Evolutionary conservation across 2,113 vertebrate species (phyloP).

Genomic region (Brienomyrus longianalis): DNA sequence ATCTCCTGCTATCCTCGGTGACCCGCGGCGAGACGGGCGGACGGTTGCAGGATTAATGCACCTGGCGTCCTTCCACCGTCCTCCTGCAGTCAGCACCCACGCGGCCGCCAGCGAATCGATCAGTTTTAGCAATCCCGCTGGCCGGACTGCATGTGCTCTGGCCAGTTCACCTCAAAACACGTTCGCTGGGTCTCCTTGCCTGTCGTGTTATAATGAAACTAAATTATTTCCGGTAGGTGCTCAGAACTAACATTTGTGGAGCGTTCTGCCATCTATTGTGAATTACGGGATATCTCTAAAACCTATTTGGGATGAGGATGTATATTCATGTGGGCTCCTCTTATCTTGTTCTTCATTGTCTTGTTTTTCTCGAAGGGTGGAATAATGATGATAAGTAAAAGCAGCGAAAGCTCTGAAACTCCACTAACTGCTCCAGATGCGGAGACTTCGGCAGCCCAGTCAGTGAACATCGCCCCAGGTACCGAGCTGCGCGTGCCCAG

Average conservation of each 20-base stretch:
- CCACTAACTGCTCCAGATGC: conserved; percentile 71
- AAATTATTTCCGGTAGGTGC: background rate
- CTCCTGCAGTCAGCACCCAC: conserved; percentile 11
- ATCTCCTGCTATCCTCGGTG: background rate
- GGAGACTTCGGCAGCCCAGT: conserved; percentile 31
- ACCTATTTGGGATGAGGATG: background rate
- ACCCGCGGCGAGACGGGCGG: background rate
- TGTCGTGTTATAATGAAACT: background rate
- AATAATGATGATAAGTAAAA: conserved; percentile 42
- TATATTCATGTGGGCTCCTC: background rate
- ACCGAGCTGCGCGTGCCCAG: conserved; percentile 28
- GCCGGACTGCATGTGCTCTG: background rate
- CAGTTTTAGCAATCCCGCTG: background rate
- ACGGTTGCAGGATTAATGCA: background rate
- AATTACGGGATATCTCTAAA: background rate
- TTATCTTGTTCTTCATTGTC: background rate
- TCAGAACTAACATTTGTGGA: background rate
- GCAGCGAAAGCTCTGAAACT: conserved; percentile 50
- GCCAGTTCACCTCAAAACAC: background rate
- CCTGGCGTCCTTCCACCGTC: background rate
- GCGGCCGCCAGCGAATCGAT: background rate
- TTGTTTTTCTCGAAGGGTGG: conserved; percentile 32
- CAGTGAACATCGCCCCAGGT: conserved; percentile 78
- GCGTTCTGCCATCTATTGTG: background rate
- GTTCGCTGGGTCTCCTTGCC: background rate